These are phyloP conservation scores for Tinea pellionella DNA, from an alignment of 2,888 invertebrate genomes.

Conservation along the genomic window DNA sequence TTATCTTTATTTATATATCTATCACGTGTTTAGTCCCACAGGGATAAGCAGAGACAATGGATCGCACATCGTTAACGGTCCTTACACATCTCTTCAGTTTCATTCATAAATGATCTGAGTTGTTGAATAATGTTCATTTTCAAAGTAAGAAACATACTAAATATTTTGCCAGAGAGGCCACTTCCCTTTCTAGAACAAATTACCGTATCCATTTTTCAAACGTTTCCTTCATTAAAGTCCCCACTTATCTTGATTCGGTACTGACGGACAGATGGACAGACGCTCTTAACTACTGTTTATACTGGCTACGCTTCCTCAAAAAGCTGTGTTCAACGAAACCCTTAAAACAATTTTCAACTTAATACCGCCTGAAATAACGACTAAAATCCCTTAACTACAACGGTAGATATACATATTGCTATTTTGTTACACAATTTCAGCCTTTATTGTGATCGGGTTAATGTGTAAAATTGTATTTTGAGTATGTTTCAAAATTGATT, in stretches of 20 bases:
- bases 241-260: slow-evolving; percentile 11
- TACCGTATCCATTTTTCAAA: neutral
- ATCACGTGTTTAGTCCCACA: too few species aligned
- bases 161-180: too few species aligned
- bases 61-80: too few species aligned
- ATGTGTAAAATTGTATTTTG: neutral
- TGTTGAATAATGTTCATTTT: too few species aligned
- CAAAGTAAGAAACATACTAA: too few species aligned
- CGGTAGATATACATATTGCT: neutral
- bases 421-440: neutral
- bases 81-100: too few species aligned
- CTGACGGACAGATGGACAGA: slow-evolving; percentile 20
- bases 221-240: neutral
- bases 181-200: too few species aligned
- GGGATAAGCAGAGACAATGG: too few species aligned
- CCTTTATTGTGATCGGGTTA: neutral
- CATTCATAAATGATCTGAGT: too few species aligned
- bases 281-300: slow-evolving; percentile 21
- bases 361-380: neutral
- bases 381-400: neutral
- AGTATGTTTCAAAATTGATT: neutral
- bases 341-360: neutral
- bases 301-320: slow-evolving; percentile 12
- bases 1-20: too few species aligned
- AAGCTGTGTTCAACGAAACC: neutral